Evolutionary conservation across 2,888 invertebrate genomes (phyloP), one percentile per base, ranked within the genome.

Genomic region (Diogma glabrata): DNA sequence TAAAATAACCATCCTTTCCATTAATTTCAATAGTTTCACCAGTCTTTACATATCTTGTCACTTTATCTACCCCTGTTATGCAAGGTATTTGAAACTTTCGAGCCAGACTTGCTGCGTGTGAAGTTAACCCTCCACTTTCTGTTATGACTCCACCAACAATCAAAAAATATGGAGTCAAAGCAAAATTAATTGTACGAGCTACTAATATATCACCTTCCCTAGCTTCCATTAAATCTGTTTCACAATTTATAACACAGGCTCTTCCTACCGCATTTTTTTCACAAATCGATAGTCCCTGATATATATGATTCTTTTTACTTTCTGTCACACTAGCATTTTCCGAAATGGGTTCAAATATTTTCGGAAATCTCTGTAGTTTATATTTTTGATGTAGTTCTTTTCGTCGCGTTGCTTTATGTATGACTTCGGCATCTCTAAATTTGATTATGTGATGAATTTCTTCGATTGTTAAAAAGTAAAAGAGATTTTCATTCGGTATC

Each of bases 101-200:
- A 14, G 43, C 43, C 7, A 43, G 6, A 22, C 20, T 43, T 14
- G 43, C 43, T 4, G 86, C 89, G 61, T 89, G 88, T 28, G 88
- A 88, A 57, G 88, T 80, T 3, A 89, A 74, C 23, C 89, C 89
- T 1, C 89, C 89, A 1, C 87, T 72, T 66, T 90, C 89, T 0
- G 88, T 89, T 8, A 87, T 82, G 47, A 89, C 76, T 8, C 88
- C 90, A 1, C 78, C 71, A 16, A 90, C 65, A 47, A 88, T 74
- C 1, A 87, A 86, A 66, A 89, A 90, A 69, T 87, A 88, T 0
- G 88, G 87, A 3, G 84, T 82, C 89, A 89, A 90, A 2, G 85
- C 87, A 56, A 89, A 82, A 63, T 90, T 89, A 0, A 88, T 88
- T 38, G 79, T 77, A 58, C 75, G 75, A 1, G 88, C 86, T 57